These are phyloP conservation scores for Anneissia japonica DNA, from an alignment of 35 echinoderm and acorn worm species.

Conservation along the genomic window DNA sequence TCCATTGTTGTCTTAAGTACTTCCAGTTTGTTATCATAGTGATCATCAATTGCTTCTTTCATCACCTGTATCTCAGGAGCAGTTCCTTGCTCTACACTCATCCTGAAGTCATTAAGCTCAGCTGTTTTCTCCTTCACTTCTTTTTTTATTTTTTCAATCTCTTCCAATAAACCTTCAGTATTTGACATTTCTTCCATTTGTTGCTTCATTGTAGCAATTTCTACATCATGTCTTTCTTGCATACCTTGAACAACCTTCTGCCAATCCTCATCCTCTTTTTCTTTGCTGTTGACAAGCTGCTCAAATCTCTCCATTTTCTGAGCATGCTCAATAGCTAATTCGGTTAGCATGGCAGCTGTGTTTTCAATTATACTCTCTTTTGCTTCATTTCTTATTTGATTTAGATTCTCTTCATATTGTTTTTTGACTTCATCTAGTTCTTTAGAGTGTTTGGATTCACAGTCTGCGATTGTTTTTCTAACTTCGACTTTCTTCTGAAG, in stretches of 20 bases:
- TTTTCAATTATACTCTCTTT: slow-evolving; percentile 58
- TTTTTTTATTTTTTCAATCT: background rate
- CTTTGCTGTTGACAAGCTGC: slow-evolving; percentile 19
- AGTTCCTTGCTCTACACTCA: slow-evolving; percentile 44
- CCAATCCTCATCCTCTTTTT: slow-evolving; percentile 3
- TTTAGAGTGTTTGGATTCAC: slow-evolving; percentile 16
- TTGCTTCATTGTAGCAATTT: slow-evolving; percentile 13
- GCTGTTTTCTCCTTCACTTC: slow-evolving; percentile 17
- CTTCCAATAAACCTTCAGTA: background rate
- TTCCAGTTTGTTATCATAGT: slow-evolving; percentile 79
- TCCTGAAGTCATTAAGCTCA: background rate
- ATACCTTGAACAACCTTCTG: background rate
- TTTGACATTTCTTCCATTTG: slow-evolving; percentile 31
- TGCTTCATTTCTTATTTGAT: slow-evolving; percentile 14
- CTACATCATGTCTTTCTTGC: slow-evolving; percentile 12
- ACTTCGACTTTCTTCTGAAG: slow-evolving; percentile 41
- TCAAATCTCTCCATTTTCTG: slow-evolving; percentile 16
- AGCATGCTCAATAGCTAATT: slow-evolving; percentile 64
- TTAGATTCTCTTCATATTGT: slow-evolving; percentile 33
- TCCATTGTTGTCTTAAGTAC: slow-evolving; percentile 83
- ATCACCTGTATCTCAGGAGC: slow-evolving; percentile 67
- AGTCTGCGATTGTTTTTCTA: slow-evolving; percentile 26
- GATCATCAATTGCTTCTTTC: slow-evolving; percentile 61
- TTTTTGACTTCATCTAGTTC: slow-evolving; percentile 28
- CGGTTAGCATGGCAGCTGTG: slow-evolving; percentile 56